phyloP scores from a whole-genome alignment of 2,113 vertebrate genomes.

The Xenotilapia longispinis region DNA sequence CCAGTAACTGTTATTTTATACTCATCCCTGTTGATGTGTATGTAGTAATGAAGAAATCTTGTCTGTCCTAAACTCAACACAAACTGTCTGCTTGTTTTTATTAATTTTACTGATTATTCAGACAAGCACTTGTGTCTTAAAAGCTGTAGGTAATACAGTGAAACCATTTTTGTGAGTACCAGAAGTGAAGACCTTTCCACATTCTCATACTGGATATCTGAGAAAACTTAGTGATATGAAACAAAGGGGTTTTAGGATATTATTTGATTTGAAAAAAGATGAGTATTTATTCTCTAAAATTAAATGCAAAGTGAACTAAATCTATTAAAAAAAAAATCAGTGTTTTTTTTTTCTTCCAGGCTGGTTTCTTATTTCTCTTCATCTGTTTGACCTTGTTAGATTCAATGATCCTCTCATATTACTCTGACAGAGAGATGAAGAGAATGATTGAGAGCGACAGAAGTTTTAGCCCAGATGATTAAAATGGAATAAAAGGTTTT shows the following conservation, averaged over 20 bases:
- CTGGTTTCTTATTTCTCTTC: constrained; percentile 20
- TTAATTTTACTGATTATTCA: background rate
- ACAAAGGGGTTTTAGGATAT: background rate
- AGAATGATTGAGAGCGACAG: constrained; percentile 7
- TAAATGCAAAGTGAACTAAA: constrained; percentile 26
- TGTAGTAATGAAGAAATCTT: constrained; percentile 8
- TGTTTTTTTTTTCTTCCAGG: constrained; percentile 29
- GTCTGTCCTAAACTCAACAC: constrained; percentile 1
- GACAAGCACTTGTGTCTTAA: constrained; percentile 32
- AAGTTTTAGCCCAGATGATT: constrained; percentile 41
- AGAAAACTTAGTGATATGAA: background rate
- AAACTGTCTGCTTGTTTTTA: constrained; percentile 2
- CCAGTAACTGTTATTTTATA: constrained; percentile 1
- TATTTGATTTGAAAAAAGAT: constrained; percentile 2
- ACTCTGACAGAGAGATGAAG: background rate
- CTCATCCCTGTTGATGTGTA: constrained; percentile 19
- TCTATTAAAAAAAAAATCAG: constrained; percentile 4
- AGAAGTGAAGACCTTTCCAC: constrained; percentile 35
- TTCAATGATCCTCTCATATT: constrained; percentile 22
- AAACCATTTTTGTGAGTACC: constrained; percentile 24
- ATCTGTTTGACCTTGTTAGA: constrained; percentile 40
- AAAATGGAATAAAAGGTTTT: constrained; percentile 56
- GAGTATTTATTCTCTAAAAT: constrained; percentile 33
- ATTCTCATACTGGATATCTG: constrained; percentile 19
- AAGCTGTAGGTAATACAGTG: constrained; percentile 23